A percentile compares a stretch with the other conserved stretches of the same genome.
Conservation (phyloP, 2,113 vertebrate species). For the Boleophthalmus pectinirostris region DNA sequence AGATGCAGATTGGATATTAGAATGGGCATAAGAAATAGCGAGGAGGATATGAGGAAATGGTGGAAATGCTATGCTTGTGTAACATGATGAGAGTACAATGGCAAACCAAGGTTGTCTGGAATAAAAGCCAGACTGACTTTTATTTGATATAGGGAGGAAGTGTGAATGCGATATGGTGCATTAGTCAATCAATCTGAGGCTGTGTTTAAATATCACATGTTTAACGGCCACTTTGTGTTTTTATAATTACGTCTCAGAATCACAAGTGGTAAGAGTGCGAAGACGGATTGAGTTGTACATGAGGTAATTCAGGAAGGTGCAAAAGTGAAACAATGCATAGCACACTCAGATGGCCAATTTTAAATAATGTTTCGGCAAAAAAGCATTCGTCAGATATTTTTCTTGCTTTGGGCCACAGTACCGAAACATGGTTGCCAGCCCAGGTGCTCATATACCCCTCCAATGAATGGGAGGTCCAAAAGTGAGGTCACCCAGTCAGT, state of each 20-base stretch:
- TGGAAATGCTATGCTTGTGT: slow-evolving; percentile 32
- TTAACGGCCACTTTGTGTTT: slow-evolving; percentile 4
- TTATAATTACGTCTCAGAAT: background rate
- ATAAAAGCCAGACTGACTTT: slow-evolving; percentile 26
- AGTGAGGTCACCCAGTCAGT: too few relatives aligned
- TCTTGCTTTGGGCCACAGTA: too few relatives aligned
- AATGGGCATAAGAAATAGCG: slow-evolving; percentile 6
- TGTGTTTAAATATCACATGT: slow-evolving; percentile 12
- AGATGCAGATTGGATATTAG: slow-evolving; percentile 7
- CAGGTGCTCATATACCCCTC: too few relatives aligned
- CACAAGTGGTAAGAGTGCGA: background rate
- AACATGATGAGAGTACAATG: slow-evolving; percentile 51
- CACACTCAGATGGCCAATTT: too few relatives aligned
- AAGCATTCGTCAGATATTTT: too few relatives aligned
- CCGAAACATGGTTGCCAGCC: too few relatives aligned
- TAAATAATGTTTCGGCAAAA: too few relatives aligned
- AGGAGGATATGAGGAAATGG: slow-evolving; percentile 16
- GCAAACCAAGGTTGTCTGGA: slow-evolving; percentile 40
- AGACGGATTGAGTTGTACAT: background rate
- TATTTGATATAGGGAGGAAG: slow-evolving; percentile 52
- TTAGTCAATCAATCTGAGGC: slow-evolving; percentile 1
- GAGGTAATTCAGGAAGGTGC: too few relatives aligned
- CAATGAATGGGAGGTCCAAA: too few relatives aligned
- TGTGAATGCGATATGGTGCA: slow-evolving; percentile 42
- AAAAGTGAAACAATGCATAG: too few relatives aligned